phyloP scores from a whole-genome alignment of 2,888 invertebrate species.

The Therioaphis trifolii region DNA sequence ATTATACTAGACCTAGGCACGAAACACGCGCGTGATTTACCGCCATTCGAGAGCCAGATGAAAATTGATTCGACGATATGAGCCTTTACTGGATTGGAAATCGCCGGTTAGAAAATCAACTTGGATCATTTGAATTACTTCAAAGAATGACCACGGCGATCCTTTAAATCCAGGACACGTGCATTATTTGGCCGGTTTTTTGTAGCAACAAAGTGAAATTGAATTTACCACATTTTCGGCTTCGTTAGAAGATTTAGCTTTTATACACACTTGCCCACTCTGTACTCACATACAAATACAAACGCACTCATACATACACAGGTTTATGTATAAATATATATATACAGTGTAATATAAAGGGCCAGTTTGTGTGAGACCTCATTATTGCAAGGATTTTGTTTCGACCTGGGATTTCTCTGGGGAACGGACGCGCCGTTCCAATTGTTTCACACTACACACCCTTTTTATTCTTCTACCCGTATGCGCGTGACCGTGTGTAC shows the following conservation, averaged over 20 bases:
- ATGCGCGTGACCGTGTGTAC: not conserved
- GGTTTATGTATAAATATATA: not conserved
- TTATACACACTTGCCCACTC: too few species aligned
- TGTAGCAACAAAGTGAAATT: slow-evolving; percentile 24
- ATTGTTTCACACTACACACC: slow-evolving; percentile 48
- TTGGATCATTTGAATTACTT: slow-evolving; percentile 20
- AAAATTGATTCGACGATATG: not conserved
- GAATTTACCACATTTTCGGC: slow-evolving; percentile 42
- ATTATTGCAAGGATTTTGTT: slow-evolving; percentile 60
- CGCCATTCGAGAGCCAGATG: not conserved
- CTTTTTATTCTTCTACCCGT: not conserved
- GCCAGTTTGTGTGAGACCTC: slow-evolving; percentile 56
- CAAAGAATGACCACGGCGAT: slow-evolving; percentile 15
- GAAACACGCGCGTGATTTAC: not conserved
- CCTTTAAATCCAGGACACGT: slow-evolving; percentile 55
- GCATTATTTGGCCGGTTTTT: not conserved
- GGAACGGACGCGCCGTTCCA: slow-evolving; percentile 35
- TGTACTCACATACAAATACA: too few species aligned
- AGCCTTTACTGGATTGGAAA: not conserved
- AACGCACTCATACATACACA: too few species aligned
- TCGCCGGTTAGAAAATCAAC: not conserved
- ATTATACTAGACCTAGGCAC: not conserved
- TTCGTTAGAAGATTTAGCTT: slow-evolving; percentile 21
- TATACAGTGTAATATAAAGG: not conserved
- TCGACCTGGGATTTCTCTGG: slow-evolving; percentile 45